phyloP scores from a whole-genome alignment of 1,140 invertebrate species.

The Penaeus vannamei region DNA sequence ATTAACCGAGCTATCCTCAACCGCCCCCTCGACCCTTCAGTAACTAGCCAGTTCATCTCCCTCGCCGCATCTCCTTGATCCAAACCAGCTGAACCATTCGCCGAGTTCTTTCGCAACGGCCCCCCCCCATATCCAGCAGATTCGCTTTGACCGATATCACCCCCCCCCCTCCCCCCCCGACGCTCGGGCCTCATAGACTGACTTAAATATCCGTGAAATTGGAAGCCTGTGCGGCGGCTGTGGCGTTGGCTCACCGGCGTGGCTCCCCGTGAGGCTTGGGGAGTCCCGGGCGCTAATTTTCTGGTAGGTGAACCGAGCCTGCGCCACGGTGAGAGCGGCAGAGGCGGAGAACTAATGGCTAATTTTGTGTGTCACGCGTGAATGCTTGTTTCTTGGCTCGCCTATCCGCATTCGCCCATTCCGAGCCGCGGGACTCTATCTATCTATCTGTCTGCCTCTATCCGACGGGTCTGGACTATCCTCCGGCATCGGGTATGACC shows the following conservation, averaged over 20 bases:
- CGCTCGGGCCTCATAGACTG: background rate
- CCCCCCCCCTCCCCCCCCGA: background rate
- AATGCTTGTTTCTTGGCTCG: too few species aligned
- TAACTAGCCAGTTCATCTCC: too few species aligned
- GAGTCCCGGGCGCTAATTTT: conserved; percentile 1
- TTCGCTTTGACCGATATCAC: conserved; percentile 9
- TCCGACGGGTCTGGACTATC: background rate
- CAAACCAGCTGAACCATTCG: too few species aligned
- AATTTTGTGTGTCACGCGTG: background rate
- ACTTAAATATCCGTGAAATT: conserved; percentile 17
- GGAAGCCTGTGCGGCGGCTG: background rate
- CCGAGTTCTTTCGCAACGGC: too few species aligned
- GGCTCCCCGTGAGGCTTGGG: too few species aligned
- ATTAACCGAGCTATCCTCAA: too few species aligned
- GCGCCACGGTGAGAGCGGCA: too few species aligned
- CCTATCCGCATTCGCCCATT: background rate
- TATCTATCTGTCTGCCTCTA: background rate
- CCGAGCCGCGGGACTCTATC: background rate
- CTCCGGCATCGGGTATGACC: too few species aligned
- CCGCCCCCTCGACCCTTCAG: too few species aligned
- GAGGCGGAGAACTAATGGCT: background rate
- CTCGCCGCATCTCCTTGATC: too few species aligned
- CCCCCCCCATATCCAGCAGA: background rate
- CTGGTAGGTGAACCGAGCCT: background rate
- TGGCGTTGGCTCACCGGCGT: too few species aligned